phyloP scores from a whole-genome alignment of 1,140 invertebrate genomes.

The Scaptomyza pallida region DNA sequence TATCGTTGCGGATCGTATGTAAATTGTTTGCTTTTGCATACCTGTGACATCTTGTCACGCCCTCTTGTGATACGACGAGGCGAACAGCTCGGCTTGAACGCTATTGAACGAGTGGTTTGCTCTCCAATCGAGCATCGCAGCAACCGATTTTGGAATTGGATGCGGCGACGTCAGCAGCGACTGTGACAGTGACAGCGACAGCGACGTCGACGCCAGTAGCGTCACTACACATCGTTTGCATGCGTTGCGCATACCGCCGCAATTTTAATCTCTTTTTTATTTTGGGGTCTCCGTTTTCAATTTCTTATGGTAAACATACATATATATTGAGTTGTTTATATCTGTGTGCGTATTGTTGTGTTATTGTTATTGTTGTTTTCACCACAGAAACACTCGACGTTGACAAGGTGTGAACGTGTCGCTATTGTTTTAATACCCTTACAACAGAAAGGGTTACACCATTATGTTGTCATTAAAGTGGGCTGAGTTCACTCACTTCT shows the following conservation, averaged over 20 bases:
- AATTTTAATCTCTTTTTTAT: slow-evolving; percentile 68
- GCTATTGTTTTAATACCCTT: slow-evolving; percentile 30
- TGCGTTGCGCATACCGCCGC: slow-evolving; percentile 62
- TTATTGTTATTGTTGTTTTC: slow-evolving; percentile 61
- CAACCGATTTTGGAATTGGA: slow-evolving; percentile 32
- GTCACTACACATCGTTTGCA: slow-evolving; percentile 65
- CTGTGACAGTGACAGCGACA: slow-evolving; percentile 19
- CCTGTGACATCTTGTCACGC: slow-evolving; percentile 72
- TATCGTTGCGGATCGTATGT: slow-evolving; percentile 20
- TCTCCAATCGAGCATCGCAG: slow-evolving; percentile 39
- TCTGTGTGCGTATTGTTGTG: slow-evolving; percentile 33
- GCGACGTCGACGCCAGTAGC: neutral
- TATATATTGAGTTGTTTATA: slow-evolving; percentile 22
- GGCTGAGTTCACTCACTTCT: too few species aligned
- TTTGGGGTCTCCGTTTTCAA: slow-evolving; percentile 41
- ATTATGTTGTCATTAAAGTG: neutral
- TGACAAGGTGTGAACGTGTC: slow-evolving; percentile 59
- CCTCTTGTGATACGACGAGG: slow-evolving; percentile 10
- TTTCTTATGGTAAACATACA: slow-evolving; percentile 11
- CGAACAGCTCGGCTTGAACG: slow-evolving; percentile 49
- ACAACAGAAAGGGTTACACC: neutral
- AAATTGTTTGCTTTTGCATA: slow-evolving; percentile 42
- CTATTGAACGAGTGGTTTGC: slow-evolving; percentile 62
- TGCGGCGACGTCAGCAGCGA: slow-evolving; percentile 16
- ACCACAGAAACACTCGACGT: slow-evolving; percentile 17